Percentiles rank a stretch among this genome's conserved stretches.
Evolutionary conservation across 2,888 invertebrate genomes (phyloP).

Genomic region (Pristionchus exspectatus): DNA sequence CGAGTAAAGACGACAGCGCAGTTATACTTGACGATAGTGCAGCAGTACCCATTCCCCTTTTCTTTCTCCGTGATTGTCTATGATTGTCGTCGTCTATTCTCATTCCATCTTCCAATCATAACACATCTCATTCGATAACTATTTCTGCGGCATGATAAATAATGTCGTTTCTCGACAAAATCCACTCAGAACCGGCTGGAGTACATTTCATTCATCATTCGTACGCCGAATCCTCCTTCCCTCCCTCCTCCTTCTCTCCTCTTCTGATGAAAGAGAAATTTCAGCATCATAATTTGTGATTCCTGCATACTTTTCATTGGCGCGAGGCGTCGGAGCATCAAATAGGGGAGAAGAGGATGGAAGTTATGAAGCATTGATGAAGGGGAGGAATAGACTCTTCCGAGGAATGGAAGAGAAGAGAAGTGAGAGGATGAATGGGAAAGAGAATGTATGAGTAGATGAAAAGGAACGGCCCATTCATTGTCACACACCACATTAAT

Average conservation of each 20-base stretch:
- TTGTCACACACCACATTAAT: neutral
- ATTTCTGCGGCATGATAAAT: neutral
- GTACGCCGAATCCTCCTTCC: neutral
- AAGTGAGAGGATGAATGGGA: constrained; percentile 42
- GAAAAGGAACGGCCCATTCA: neutral
- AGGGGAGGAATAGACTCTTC: neutral
- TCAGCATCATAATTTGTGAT: neutral
- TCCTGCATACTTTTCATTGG: constrained; percentile 34
- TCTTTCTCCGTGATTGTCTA: neutral
- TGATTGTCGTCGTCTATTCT: neutral
- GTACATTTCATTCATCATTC: neutral
- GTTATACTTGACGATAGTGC: neutral
- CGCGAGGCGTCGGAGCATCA: constrained; percentile 14
- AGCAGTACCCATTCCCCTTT: neutral
- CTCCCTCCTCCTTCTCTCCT: too few relatives aligned
- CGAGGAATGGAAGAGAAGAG: constrained; percentile 37
- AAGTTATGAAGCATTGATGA: constrained; percentile 42
- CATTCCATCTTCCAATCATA: neutral
- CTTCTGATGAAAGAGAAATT: neutral
- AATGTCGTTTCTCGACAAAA: neutral
- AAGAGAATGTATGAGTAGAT: neutral
- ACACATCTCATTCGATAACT: constrained; percentile 8
- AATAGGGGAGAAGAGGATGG: constrained; percentile 19
- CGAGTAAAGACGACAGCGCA: neutral
- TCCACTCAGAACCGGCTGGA: neutral